Percentiles rank a stretch among this genome's conserved stretches.
Conservation (phyloP, 2,113 vertebrate genomes). For the Zosterops japonicus region DNA sequence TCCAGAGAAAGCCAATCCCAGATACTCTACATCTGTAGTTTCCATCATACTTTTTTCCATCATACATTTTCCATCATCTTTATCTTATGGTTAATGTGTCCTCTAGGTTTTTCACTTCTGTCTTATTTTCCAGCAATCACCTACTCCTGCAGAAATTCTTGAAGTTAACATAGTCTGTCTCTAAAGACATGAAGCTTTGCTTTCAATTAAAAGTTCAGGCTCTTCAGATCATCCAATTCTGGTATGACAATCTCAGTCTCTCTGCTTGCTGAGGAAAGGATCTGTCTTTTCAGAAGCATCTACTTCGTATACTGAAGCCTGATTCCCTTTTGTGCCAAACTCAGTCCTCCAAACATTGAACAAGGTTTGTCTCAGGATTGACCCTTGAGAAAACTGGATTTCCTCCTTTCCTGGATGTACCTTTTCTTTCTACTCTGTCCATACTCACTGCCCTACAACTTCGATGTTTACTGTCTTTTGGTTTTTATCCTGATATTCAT, state of each 20-base stretch:
- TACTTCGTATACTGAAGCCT: not conserved
- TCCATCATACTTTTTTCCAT: not conserved
- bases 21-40: not conserved
- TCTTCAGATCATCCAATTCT: not conserved
- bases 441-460: not conserved
- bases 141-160: not conserved
- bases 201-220: not conserved
- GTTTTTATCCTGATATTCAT: not conserved
- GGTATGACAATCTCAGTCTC: not conserved
- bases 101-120: not conserved
- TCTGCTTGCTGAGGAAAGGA: not conserved
- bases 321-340: not conserved
- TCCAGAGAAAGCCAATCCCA: not conserved
- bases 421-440: not conserved
- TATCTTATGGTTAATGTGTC: not conserved
- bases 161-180: not conserved
- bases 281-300: not conserved
- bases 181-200: not conserved
- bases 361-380: not conserved
- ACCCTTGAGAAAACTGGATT: not conserved
- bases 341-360: not conserved
- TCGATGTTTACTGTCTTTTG: accelerated
- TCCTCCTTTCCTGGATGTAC: not conserved
- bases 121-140: not conserved
- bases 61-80: not conserved